Conservation (phyloP, 2,888 invertebrate species). For the Polylopha cassiicola region DNA sequence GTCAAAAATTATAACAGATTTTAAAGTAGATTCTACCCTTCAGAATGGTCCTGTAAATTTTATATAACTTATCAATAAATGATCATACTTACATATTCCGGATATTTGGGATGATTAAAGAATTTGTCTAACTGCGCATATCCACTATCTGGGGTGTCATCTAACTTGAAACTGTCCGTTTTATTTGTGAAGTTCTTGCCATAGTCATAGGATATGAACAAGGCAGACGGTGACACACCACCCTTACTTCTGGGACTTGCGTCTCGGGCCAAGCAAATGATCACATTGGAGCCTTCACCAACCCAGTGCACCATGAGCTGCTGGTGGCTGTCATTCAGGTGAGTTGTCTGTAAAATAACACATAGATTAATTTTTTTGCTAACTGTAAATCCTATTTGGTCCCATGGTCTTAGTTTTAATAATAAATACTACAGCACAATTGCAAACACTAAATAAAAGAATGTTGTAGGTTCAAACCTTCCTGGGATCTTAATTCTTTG, state of each 20-base stretch:
- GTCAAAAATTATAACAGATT: too few relatives aligned
- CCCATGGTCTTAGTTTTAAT: too few relatives aligned
- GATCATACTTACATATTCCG: slow-evolving; percentile 86
- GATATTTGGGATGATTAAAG: slow-evolving; percentile 88
- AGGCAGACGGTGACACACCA: slow-evolving; percentile 83
- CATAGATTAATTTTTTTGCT: too few relatives aligned
- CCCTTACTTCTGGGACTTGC: slow-evolving; percentile 74
- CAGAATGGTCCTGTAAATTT: too few relatives aligned
- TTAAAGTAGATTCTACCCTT: too few relatives aligned
- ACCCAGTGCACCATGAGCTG: slow-evolving; percentile 96
- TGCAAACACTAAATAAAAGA: too few relatives aligned
- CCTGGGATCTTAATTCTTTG: too few relatives aligned
- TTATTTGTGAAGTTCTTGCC: slow-evolving; percentile 87
- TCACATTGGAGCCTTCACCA: slow-evolving; percentile 90
- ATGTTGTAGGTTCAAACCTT: too few relatives aligned
- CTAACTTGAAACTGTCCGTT: slow-evolving; percentile 80
- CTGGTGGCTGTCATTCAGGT: slow-evolving; percentile 90
- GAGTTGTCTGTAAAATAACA: slow-evolving; percentile 80
- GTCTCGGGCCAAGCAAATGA: slow-evolving; percentile 90
- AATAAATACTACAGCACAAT: too few relatives aligned
- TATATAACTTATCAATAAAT: too few relatives aligned
- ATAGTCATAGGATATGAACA: slow-evolving; percentile 92
- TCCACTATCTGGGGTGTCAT: slow-evolving; percentile 65
- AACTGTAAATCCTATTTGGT: too few relatives aligned
- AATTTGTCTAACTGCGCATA: slow-evolving; percentile 89